Percentiles rank a stretch among this genome's conserved stretches.
These are phyloP conservation scores for Sebastes aleutianus DNA, from an alignment of 2,797 vertebrate genomes.

Conservation along the genomic window DNA sequence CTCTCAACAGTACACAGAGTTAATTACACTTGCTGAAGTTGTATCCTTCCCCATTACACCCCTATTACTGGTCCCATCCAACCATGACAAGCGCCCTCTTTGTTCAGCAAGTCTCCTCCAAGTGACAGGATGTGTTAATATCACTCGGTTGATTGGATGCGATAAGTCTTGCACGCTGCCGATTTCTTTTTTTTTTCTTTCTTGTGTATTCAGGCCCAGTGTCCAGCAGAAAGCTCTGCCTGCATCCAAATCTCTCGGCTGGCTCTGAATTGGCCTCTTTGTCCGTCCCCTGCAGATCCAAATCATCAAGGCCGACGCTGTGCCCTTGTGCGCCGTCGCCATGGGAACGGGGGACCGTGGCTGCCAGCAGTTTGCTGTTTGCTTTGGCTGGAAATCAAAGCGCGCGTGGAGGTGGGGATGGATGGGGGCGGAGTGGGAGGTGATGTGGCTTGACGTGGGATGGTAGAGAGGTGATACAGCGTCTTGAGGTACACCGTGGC, in stretches of 20 bases:
- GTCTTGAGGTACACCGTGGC: constrained; percentile 62
- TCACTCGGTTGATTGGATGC: constrained; percentile 77
- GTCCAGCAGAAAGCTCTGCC: constrained; percentile 76
- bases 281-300: constrained; percentile 75
- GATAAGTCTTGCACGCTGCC: constrained; percentile 68
- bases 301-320: constrained; percentile 80
- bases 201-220: constrained; percentile 62
- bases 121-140: constrained; percentile 82
- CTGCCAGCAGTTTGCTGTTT: constrained; percentile 80
- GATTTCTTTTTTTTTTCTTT: constrained; percentile 1
- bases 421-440: constrained; percentile 59
- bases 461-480: constrained; percentile 66
- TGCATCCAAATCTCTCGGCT: constrained; percentile 60
- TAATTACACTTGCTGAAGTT: constrained; percentile 72
- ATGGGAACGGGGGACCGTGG: constrained; percentile 70
- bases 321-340: constrained; percentile 68
- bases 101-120: constrained; percentile 67
- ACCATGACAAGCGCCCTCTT: constrained; percentile 75
- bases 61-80: constrained; percentile 67
- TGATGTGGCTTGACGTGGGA: constrained; percentile 71
- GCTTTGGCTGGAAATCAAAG: constrained; percentile 86
- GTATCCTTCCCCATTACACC: constrained; percentile 71
- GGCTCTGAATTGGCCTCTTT: constrained; percentile 86
- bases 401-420: constrained; percentile 68
- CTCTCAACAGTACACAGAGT: constrained; percentile 66